Evolutionary conservation across 2,888 invertebrate genomes (phyloP).

Genomic region (Pandemis heparana): DNA sequence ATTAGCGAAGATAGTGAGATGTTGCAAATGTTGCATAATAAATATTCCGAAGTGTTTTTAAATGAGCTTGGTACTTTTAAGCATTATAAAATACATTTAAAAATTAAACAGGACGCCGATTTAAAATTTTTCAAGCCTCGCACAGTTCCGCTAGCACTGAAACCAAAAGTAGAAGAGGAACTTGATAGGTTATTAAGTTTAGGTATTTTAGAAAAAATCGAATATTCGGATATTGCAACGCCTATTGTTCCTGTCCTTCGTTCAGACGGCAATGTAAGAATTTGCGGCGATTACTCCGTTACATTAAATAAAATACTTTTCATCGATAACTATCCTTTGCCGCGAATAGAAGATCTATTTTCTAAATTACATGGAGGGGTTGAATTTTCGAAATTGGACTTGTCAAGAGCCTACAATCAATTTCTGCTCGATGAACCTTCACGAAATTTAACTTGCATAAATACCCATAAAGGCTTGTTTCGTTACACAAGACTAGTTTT

Average conservation of each 20-base stretch:
- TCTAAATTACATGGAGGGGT: constrained; percentile 29
- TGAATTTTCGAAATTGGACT: constrained; percentile 29
- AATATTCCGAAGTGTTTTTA: constrained; percentile 37
- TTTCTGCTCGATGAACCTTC: constrained; percentile 28
- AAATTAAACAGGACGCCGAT: constrained; percentile 31
- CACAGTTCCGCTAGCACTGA: constrained; percentile 42
- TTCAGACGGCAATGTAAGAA: constrained; percentile 36
- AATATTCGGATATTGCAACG: constrained; percentile 40
- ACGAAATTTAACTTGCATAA: constrained; percentile 22
- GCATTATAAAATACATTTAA: constrained; percentile 40
- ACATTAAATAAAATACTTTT: constrained; percentile 39
- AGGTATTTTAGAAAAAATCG: constrained; percentile 43
- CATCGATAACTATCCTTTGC: constrained; percentile 47
- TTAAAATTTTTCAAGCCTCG: constrained; percentile 43
- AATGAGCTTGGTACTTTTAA: constrained; percentile 42
- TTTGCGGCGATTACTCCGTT: constrained; percentile 45
- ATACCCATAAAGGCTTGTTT: constrained; percentile 24
- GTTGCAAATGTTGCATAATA: constrained; percentile 1
- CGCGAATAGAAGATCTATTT: constrained; percentile 46
- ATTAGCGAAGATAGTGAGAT: constrained; percentile 2
- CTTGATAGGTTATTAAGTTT: constrained; percentile 38
- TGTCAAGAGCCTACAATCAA: constrained; percentile 31
- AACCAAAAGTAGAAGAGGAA: constrained; percentile 43
- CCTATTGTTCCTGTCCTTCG: constrained; percentile 44
- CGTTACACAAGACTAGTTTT: constrained; percentile 23